Evolutionary conservation across 2,888 invertebrate genomes (phyloP), one percentile per base, ranked within the genome.

Genomic region (Drosophila mimica): DNA sequence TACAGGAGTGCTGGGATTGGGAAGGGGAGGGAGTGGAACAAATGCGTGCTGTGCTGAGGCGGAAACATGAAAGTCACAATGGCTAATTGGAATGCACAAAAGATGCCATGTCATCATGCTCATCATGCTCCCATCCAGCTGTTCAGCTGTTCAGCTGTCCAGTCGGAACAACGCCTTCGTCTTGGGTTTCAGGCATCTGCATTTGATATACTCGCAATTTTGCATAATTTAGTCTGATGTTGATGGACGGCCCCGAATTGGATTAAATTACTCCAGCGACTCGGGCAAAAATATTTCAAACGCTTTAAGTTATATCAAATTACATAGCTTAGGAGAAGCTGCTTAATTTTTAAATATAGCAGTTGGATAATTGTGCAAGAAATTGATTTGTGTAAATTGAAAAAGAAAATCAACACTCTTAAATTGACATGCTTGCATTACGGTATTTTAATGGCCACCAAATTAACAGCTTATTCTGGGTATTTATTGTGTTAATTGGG

Each of bases 41-140:
- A 56, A 0, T 36, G 62, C 31, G 52, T 77, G 64, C 61, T 61
- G 49, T 62, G 63, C 70, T 62, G 53, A 40, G 53, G 46, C 51
- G 48, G 43, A 80, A 88, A 86, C 56, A 63, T 83, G 83, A 83
- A 72, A 88, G 83, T 84, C 89, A 84, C 67, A 78, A 52, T 69
- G 70, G 75, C 70, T 83, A 83, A 83, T 88, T 83, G 79, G 86
- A 81, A 46, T 43, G 43, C 30, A 40, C n/a, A 40, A 62, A 56
- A 76, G 48, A 33, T 61, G 83, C 63, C 68, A 3, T 30, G 77
- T 83, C 83, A 85, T 65, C 88, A 82, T 65, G 34, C 65, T 60
- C 72, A 72, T 70, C 76, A 67, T 52, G 33, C 46, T 25, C 15
- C 30, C 66, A 67, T 53, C 30, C 46, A 63, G 31, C 70, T 80